Percentiles rank a stretch among this genome's conserved stretches.
Conservation (phyloP, 2,113 vertebrate species). For the Crypturellus undulatus region DNA sequence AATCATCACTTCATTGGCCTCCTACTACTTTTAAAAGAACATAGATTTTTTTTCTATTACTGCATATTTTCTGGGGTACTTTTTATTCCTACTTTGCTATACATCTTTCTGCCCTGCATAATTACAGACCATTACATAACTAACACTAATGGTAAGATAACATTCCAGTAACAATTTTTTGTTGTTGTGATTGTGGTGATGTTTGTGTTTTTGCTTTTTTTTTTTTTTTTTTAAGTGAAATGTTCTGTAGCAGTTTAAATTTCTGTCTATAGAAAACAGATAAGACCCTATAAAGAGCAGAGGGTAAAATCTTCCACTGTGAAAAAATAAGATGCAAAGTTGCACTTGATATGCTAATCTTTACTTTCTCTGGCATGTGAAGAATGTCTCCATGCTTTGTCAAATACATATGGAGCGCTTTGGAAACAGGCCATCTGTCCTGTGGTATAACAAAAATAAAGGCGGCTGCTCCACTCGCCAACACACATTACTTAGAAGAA, state of each 20-base stretch:
- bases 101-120: background rate
- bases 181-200: no score
- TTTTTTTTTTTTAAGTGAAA: background rate
- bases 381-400: background rate
- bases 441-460: background rate
- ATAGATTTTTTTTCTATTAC: background rate
- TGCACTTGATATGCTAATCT: background rate
- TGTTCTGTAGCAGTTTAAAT: background rate
- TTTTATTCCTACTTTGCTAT: background rate
- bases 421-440: background rate
- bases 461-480: background rate
- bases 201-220: no score
- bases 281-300: background rate
- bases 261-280: slow-evolving; percentile 20
- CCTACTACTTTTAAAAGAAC: background rate
- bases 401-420: background rate
- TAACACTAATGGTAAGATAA: background rate
- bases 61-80: background rate
- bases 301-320: background rate
- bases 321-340: background rate
- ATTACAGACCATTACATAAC: background rate
- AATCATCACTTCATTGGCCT: background rate
- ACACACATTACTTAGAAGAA: background rate
- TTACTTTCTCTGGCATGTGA: background rate
- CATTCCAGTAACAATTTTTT: background rate